These are phyloP conservation scores for Trachelipus rathkii DNA, from an alignment of 1,140 invertebrate species.

Conservation along the genomic window DNA sequence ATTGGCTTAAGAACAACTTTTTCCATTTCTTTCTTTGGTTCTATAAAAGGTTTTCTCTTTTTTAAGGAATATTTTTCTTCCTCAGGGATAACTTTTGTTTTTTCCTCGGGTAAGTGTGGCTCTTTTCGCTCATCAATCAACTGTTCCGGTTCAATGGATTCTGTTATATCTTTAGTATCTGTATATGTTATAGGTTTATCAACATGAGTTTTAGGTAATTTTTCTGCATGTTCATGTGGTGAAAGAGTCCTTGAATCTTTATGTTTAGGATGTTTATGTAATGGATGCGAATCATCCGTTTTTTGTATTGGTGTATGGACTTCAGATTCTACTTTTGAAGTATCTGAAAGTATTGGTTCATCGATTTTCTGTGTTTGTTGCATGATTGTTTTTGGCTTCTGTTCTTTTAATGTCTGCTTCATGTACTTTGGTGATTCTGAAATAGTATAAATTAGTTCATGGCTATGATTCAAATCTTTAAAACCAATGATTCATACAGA, in stretches of 20 bases:
- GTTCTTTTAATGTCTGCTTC: not conserved
- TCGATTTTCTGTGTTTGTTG: not conserved
- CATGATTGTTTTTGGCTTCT: constrained; percentile 18
- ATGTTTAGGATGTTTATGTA: no score
- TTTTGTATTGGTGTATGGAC: not conserved
- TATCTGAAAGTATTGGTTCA: not conserved
- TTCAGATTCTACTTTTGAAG: not conserved
- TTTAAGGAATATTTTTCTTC: constrained; percentile 12
- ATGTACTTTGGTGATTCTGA: no score
- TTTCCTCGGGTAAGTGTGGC: not conserved
- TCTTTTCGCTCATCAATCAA: not conserved
- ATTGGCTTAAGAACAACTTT: constrained; percentile 26
- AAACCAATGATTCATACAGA: no score
- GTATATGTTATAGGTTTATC: not conserved
- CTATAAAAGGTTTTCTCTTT: not conserved
- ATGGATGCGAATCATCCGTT: no score
- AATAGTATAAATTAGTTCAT: no score
- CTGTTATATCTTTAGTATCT: constrained; percentile 7
- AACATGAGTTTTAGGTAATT: not conserved
- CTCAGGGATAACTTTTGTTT: constrained; percentile 25
- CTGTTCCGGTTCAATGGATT: not conserved
- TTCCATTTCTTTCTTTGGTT: constrained; percentile 18
- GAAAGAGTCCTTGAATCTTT: no score
- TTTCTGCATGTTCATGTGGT: not conserved
- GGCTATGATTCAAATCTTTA: no score